Conservation (phyloP, 2,797 vertebrate genomes). For the Sebastes paucispinis region DNA sequence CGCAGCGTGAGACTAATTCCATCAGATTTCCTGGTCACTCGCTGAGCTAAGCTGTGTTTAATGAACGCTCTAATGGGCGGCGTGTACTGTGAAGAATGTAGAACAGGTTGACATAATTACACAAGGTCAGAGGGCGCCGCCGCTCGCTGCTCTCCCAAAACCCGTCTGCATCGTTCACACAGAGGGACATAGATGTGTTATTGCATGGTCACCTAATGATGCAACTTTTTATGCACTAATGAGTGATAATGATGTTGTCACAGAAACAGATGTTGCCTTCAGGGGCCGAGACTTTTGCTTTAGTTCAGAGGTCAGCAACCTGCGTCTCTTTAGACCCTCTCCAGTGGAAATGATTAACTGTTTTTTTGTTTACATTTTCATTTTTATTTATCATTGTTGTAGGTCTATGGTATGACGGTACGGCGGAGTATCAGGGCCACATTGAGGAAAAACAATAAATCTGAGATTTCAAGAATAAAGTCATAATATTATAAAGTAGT, state of each 20-base stretch:
- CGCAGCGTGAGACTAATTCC: constrained; percentile 81
- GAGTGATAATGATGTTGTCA: constrained; percentile 50
- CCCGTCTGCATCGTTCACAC: constrained; percentile 27
- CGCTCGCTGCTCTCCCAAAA: constrained; percentile 6
- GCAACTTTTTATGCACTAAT: constrained; percentile 34
- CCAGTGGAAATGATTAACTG: no score
- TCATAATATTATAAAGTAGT: no score
- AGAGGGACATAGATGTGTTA: neutral
- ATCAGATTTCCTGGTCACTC: constrained; percentile 78
- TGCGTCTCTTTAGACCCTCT: no score
- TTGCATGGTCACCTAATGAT: neutral
- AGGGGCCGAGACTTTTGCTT: no score
- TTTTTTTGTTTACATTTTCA: no score
- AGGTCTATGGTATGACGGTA: no score
- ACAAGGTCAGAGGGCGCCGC: constrained; percentile 59
- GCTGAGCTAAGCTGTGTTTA: constrained; percentile 85
- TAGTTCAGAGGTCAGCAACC: no score
- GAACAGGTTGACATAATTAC: constrained; percentile 77
- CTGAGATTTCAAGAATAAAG: no score
- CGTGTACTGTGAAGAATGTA: constrained; percentile 79
- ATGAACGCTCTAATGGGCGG: constrained; percentile 82
- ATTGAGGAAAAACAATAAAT: no score
- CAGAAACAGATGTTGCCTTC: neutral
- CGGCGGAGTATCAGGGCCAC: no score
- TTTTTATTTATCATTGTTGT: no score